Conservation (phyloP, 2,113 vertebrate species). For the Mesoclemmys tuberculata region DNA sequence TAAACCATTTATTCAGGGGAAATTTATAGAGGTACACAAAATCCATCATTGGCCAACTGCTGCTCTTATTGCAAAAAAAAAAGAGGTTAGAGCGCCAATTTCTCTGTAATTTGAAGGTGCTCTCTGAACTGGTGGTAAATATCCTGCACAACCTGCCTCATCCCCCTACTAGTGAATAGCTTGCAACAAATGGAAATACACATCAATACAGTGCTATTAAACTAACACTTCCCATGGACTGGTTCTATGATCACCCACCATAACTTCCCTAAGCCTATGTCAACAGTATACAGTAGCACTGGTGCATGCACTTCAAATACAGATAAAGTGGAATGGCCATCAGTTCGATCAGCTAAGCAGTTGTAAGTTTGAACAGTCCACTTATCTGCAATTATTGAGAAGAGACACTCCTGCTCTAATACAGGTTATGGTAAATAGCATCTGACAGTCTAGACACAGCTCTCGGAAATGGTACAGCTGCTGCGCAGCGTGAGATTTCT, state of each 20-base stretch:
- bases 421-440: background rate
- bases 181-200: background rate
- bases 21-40: background rate
- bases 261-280: fast-evolving
- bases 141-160: background rate
- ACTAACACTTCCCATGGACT: background rate
- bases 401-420: background rate
- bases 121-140: background rate
- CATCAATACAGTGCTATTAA: fast-evolving
- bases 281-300: background rate
- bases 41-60: background rate
- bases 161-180: background rate
- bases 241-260: background rate
- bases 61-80: background rate
- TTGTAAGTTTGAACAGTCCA: background rate
- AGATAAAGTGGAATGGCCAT: fast-evolving
- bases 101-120: background rate
- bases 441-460: fast-evolving
- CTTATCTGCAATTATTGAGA: background rate
- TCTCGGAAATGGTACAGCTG: background rate
- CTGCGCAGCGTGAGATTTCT: background rate
- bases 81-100: background rate
- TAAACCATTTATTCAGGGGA: background rate
- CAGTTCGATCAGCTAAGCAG: fast-evolving
- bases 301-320: fast-evolving